phyloP scores from a whole-genome alignment of 1,140 invertebrate genomes.

The Leptinotarsa undecemlineata region DNA sequence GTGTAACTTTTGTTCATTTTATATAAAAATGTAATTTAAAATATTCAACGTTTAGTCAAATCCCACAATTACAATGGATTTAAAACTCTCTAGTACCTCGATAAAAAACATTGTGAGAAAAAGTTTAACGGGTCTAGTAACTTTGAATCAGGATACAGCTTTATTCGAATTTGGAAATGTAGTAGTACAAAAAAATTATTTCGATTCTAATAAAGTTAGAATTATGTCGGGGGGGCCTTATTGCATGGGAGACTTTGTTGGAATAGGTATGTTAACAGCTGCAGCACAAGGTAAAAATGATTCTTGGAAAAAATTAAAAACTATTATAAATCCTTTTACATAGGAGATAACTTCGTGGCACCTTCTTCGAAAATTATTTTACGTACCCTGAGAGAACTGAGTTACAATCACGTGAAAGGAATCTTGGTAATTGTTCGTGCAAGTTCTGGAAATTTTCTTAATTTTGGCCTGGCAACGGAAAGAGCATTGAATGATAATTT shows the following conservation, averaged over 20 bases:
- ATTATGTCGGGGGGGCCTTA: constrained; percentile 69
- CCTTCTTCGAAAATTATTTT: constrained; percentile 57
- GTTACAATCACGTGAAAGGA: constrained; percentile 45
- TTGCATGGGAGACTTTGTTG: constrained; percentile 66
- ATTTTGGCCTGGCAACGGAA: constrained; percentile 52
- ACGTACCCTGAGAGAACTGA: constrained; percentile 60
- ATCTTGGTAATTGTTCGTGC: constrained; percentile 49
- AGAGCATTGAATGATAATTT: constrained; percentile 48
- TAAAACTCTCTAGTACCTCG: not conserved
- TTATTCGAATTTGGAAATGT: constrained; percentile 50
- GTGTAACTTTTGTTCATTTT: too few species aligned
- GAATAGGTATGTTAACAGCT: constrained; percentile 69
- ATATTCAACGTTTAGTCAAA: too few species aligned
- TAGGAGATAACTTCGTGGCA: constrained; percentile 56
- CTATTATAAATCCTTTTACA: constrained; percentile 15
- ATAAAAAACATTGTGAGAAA: not conserved
- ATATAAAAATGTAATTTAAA: too few species aligned
- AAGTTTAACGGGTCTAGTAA: constrained; percentile 6
- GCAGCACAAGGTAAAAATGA: constrained; percentile 62
- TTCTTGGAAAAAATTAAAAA: constrained; percentile 1
- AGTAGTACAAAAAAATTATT: constrained; percentile 47
- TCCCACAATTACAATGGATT: constrained; percentile 4
- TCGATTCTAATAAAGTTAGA: constrained; percentile 58
- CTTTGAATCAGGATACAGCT: constrained; percentile 45
- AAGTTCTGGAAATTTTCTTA: constrained; percentile 44